Conservation (phyloP, 2,113 vertebrate species). For the Aphyosemion australe region DNA sequence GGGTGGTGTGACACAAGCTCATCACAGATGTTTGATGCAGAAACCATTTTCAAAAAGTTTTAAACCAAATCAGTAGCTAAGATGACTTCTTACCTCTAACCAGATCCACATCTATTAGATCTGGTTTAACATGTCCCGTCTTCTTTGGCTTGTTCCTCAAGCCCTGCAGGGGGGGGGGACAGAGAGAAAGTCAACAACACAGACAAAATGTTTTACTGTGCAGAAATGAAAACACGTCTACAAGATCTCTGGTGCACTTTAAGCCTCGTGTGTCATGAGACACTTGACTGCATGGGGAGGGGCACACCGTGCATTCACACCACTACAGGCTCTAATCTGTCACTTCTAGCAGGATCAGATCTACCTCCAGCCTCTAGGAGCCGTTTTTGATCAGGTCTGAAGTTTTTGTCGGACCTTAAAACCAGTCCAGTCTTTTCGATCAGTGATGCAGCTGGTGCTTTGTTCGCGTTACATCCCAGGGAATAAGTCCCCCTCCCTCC, state of each 20-base stretch:
- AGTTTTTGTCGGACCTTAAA: background rate
- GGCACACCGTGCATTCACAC: slow-evolving; percentile 37
- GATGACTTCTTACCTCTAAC: slow-evolving; percentile 86
- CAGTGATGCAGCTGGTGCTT: background rate
- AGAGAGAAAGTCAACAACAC: slow-evolving; percentile 29
- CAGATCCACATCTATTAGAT: slow-evolving; percentile 98
- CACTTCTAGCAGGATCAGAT: slow-evolving; percentile 3
- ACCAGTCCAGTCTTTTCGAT: too few species aligned
- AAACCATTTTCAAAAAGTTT: too few species aligned
- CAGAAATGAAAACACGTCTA: background rate
- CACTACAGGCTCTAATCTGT: slow-evolving; percentile 17
- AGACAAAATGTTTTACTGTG: background rate
- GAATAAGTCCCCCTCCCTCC: slow-evolving; percentile 10
- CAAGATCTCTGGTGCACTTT: too few species aligned
- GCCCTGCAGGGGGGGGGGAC: slow-evolving; percentile 83
- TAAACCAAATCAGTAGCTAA: too few species aligned
- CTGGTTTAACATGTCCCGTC: slow-evolving; percentile 97
- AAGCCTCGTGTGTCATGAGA: too few species aligned
- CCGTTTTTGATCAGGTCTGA: background rate
- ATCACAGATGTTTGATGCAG: too few species aligned
- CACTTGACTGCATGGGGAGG: background rate
- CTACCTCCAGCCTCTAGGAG: background rate
- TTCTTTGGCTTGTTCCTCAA: slow-evolving; percentile 99
- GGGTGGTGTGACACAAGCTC: background rate
- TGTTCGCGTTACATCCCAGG: slow-evolving; percentile 26